Base-by-base conservation (phyloP, 64 coral and sea anemone species). In the Anthopleura sola region DNA sequence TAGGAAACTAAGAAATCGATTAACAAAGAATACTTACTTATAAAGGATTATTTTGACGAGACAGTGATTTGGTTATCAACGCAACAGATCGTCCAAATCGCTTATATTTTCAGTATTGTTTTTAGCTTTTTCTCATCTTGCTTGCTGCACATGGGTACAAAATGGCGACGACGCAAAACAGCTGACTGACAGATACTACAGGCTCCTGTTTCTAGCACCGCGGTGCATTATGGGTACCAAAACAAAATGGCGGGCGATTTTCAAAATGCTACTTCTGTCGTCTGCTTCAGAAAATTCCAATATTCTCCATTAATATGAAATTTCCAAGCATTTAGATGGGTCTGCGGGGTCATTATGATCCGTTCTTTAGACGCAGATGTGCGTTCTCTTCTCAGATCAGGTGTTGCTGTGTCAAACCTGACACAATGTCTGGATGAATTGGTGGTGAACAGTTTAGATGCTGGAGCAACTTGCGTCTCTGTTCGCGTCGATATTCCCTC, bases 391-490 rank as follows among this genome's bases (percentile, higher is more conserved):
- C 71, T 99, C 37, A 91, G 97, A 33, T 99, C 97, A 75, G 93
- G 93, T 55, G 84, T 99, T 49, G 93, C 93, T 24, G 88, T 99
- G 34, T 91, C 90, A 14, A 95, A 76, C 75, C 51, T 95, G 34
- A 87, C 97, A 28, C 97, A 99, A 71, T 94, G 92, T 53, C 88
- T 95, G 0, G 97, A 99, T 78, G 97, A 99, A 86, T 86, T 99
- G 83, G 90, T 95, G 33, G 80, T 95, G 57, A 99, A 99, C 87
- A 92, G 89, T 21, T 55, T 99, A 24, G 97, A 99, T 85, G 93
- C 97, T 51, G 93, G 81, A 50, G 87, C 97, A 31, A 68, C 93
- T 8, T 92, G 87, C 48, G 87, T 99, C 86, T 80, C 89, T 53
- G 80, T 92, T 50, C 86, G 90, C 51, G 85, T 99, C 66, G 90